Conservation (phyloP, 2,113 vertebrate genomes). For the Scalopus aquaticus region DNA sequence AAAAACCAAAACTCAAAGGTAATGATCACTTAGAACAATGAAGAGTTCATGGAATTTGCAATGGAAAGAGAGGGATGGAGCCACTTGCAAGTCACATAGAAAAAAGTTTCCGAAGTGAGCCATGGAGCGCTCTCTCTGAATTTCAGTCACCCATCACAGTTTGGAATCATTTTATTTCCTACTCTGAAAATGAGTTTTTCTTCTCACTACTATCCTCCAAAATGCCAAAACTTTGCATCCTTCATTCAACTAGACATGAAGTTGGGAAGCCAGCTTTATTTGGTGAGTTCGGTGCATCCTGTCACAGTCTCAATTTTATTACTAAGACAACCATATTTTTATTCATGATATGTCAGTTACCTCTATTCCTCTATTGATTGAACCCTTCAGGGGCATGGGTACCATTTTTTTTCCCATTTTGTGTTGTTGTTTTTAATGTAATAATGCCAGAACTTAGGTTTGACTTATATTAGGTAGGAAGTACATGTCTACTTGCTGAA, state of each 20-base stretch:
- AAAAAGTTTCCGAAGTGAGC: too few species aligned
- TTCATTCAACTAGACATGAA: not conserved
- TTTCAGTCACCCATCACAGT: not conserved
- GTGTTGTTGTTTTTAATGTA: not conserved
- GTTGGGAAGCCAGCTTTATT: accelerated
- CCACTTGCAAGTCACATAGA: too few species aligned
- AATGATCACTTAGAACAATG: too few species aligned
- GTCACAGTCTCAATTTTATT: not conserved
- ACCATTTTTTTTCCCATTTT: not conserved
- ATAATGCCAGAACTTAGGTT: not conserved
- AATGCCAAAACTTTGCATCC: not conserved
- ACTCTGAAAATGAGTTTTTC: not conserved
- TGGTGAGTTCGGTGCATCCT: not conserved
- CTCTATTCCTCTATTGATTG: not conserved
- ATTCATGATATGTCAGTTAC: not conserved
- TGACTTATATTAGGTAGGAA: not conserved
- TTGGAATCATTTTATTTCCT: not conserved
- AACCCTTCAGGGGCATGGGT: not conserved
- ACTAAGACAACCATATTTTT: not conserved
- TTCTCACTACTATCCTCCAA: not conserved
- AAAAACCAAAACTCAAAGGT: too few species aligned
- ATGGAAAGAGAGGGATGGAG: too few species aligned
- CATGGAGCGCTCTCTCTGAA: not conserved
- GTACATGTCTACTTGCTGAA: not conserved
- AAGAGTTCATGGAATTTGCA: too few species aligned